phyloP scores from a whole-genome alignment of 2,113 vertebrate species.

The Pholis gunnellus region DNA sequence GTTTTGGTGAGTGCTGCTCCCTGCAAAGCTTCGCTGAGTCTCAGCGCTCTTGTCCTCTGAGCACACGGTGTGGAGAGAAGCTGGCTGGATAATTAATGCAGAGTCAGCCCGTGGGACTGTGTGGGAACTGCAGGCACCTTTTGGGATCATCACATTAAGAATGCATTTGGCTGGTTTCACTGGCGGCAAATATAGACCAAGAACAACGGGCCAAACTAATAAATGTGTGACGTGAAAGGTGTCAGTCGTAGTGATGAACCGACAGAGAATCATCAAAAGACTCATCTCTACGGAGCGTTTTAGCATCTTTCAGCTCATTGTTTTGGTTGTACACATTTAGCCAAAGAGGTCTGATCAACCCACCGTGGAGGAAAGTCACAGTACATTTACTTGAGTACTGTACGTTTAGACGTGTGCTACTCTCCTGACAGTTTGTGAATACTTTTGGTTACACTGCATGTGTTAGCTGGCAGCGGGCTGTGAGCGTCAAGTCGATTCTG shows the following conservation, averaged over 20 bases:
- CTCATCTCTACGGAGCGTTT: neutral
- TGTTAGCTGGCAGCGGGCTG: neutral
- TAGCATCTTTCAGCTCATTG: neutral
- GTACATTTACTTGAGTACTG: neutral
- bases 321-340: neutral
- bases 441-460: neutral
- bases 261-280: neutral
- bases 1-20: constrained; percentile 44
- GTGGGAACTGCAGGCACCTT: neutral
- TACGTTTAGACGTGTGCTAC: neutral
- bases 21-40: constrained; percentile 20
- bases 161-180: neutral
- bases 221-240: neutral
- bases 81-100: constrained; percentile 1
- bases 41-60: constrained; percentile 16
- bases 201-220: neutral
- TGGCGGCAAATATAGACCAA: neutral
- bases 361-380: neutral
- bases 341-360: neutral
- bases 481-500: neutral
- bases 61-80: neutral
- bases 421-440: neutral
- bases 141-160: neutral
- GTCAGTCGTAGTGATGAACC: neutral
- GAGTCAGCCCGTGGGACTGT: constrained; percentile 10